Evolutionary conservation across 2,113 vertebrate species (phyloP).

Genomic region (Cyanistes caeruleus): DNA sequence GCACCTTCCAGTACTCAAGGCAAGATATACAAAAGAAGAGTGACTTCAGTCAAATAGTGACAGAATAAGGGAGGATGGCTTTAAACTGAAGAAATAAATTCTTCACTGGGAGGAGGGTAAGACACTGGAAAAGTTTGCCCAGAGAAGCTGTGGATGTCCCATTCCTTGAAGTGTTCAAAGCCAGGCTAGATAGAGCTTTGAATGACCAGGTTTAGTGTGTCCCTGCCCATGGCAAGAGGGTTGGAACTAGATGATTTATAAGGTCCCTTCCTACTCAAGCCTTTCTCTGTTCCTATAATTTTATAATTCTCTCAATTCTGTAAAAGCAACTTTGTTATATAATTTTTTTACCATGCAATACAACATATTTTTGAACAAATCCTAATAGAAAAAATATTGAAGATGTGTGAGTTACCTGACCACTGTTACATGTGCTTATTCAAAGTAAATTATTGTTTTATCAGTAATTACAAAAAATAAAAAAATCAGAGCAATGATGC

Average conservation of each 20-base stretch:
- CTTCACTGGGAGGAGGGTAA: not conserved
- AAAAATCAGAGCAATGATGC: not conserved
- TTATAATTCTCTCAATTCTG: not conserved
- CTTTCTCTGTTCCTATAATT: not conserved
- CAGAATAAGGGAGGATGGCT: not conserved
- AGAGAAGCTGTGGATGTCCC: not conserved
- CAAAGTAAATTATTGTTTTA: not conserved
- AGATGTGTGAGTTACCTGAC: not conserved
- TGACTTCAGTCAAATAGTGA: not conserved
- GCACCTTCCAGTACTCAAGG: not conserved
- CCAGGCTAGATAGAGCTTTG: not conserved
- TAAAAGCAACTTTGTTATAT: not conserved
- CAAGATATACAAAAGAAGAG: not conserved
- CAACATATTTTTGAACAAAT: not conserved
- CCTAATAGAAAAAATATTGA: not conserved
- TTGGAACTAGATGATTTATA: not conserved
- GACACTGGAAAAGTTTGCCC: not conserved
- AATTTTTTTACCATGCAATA: not conserved
- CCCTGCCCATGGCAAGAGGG: not conserved
- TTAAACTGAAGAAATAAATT: not conserved
- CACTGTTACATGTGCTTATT: not conserved
- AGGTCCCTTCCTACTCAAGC: not conserved
- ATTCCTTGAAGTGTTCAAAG: not conserved
- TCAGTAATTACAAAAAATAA: not conserved
- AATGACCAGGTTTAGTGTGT: not conserved